A percentile compares a stretch with the other conserved stretches of the same genome.
phyloP scores from a whole-genome alignment of 2,888 invertebrate species.

The Alloscopus bannaensis region DNA sequence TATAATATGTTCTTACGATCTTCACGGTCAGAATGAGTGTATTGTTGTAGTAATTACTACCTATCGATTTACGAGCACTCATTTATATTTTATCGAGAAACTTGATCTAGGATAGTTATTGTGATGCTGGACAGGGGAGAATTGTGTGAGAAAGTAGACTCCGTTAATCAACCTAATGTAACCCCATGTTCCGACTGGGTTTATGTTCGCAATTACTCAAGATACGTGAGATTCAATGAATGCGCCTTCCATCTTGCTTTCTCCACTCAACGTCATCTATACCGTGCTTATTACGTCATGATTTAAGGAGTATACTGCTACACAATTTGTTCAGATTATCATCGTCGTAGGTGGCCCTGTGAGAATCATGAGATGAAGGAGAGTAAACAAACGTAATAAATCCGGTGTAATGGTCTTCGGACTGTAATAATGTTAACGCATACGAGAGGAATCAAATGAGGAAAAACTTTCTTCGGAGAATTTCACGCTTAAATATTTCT shows the following conservation, averaged over 20 bases:
- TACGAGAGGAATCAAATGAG: background rate
- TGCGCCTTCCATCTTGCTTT: background rate
- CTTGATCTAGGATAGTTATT: conserved; percentile 4
- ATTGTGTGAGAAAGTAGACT: background rate
- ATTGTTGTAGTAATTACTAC: conserved; percentile 16
- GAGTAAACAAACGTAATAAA: conserved; percentile 1
- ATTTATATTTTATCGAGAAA: conserved; percentile 23
- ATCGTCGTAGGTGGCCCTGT: background rate
- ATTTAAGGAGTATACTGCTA: background rate
- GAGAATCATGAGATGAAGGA: background rate
- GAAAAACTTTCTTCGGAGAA: conserved; percentile 1
- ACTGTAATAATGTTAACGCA: too few relatives aligned
- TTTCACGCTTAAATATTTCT: background rate
- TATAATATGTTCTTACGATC: background rate
- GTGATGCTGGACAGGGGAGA: conserved; percentile 1
- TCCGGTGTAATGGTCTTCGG: background rate
- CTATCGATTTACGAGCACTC: conserved; percentile 18
- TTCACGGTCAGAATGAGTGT: background rate
- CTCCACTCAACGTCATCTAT: background rate
- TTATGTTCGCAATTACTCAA: background rate
- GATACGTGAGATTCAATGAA: background rate
- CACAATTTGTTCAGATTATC: too few relatives aligned
- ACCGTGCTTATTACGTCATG: background rate
- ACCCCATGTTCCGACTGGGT: background rate
- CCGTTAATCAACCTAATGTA: conserved; percentile 16